Evolutionary conservation across 1,140 invertebrate genomes (phyloP).

Genomic region (Leptinotarsa texana): DNA sequence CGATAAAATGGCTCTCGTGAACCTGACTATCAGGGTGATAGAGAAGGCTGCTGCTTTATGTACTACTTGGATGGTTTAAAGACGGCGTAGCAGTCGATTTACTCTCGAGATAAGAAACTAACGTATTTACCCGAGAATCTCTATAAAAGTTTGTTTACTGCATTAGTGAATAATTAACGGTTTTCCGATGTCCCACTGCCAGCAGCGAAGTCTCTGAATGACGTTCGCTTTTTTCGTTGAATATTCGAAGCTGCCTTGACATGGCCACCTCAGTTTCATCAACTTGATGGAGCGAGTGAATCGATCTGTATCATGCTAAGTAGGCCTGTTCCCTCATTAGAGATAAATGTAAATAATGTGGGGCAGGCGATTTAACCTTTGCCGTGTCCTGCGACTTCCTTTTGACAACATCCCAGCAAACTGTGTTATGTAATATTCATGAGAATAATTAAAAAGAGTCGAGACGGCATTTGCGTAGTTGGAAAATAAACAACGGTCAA

Average conservation of each 20-base stretch:
- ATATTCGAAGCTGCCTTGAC: conserved; percentile 33
- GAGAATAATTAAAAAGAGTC: neutral
- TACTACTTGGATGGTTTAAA: conserved; percentile 24
- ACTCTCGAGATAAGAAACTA: conserved; percentile 31
- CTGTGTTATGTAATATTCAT: conserved; percentile 8
- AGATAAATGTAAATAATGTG: conserved; percentile 48
- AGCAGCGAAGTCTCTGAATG: conserved; percentile 7
- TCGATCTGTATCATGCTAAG: conserved; percentile 51
- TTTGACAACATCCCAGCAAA: conserved; percentile 5
- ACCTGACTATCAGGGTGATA: conserved; percentile 6
- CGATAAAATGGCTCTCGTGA: neutral
- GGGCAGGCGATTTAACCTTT: conserved; percentile 1
- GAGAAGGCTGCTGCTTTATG: conserved; percentile 28
- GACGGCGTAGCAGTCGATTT: conserved; percentile 32
- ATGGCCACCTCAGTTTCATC: conserved; percentile 41
- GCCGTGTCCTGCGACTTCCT: conserved; percentile 10
- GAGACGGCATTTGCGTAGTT: too few relatives aligned
- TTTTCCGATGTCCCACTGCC: neutral
- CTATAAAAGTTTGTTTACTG: conserved; percentile 11
- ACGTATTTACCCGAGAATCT: conserved; percentile 24
- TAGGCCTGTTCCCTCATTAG: conserved; percentile 46
- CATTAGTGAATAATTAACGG: conserved; percentile 27
- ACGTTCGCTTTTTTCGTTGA: conserved; percentile 6
- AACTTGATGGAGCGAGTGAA: conserved; percentile 40
- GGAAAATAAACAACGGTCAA: too few relatives aligned